Evolutionary conservation across 37 sponge, comb jelly and placozoan species (phyloP).

Genomic region (Cliona cf. orientalis): DNA sequence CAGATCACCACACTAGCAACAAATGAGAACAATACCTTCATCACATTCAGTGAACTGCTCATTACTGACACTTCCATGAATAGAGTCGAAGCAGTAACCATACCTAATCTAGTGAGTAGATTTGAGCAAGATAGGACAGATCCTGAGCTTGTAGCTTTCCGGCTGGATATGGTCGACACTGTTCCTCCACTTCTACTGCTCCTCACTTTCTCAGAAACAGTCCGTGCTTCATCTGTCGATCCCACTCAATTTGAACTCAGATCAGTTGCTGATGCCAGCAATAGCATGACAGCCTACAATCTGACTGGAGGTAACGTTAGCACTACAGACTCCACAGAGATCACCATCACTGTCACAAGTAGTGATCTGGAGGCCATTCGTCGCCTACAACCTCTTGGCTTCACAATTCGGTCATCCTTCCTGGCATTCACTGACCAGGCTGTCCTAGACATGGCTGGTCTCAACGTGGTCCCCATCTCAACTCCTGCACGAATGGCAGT

Average conservation of each 20-base stretch:
- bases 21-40: constrained; percentile 54
- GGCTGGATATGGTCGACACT: constrained; percentile 77
- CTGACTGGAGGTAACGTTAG: constrained; percentile 75
- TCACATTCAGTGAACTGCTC: constrained; percentile 37
- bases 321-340: constrained; percentile 67
- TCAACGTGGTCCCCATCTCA: constrained; percentile 40
- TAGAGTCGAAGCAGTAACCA: constrained; percentile 16
- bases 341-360: constrained; percentile 70
- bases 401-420: constrained; percentile 44
- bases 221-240: constrained; percentile 52
- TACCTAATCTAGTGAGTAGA: constrained; percentile 13
- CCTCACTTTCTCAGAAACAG: constrained; percentile 90
- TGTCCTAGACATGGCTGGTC: constrained; percentile 78
- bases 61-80: constrained; percentile 80
- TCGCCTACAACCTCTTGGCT: constrained; percentile 79
- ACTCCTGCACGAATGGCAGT: constrained; percentile 32
- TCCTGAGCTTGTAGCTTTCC: constrained; percentile 74
- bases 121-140: constrained; percentile 54
- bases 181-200: constrained; percentile 86
- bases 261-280: background rate
- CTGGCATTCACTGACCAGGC: constrained; percentile 51
- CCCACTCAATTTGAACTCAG: constrained; percentile 62
- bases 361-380: constrained; percentile 75
- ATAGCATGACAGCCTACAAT: constrained; percentile 1
- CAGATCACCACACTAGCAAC: constrained; percentile 64